Percentiles rank a stretch among this genome's conserved stretches.
These are phyloP conservation scores for Balaenoptera acutorostrata DNA, from an alignment of 2,113 vertebrate genomes.

Conservation along the genomic window DNA sequence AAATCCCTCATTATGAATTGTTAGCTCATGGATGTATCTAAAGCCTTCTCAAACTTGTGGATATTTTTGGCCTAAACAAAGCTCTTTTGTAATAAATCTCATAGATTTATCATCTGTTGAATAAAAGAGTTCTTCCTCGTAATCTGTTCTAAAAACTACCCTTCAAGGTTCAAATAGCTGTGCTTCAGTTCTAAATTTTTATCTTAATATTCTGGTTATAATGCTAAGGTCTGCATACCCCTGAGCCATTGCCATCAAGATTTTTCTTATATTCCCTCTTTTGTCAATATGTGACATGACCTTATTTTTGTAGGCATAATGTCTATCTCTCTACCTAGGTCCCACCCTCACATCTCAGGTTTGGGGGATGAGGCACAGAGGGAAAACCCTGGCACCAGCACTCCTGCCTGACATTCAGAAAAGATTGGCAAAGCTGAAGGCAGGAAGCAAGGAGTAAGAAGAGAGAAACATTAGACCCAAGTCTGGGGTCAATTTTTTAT, in stretches of 20 bases:
- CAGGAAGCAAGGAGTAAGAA: not conserved
- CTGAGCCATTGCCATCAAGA: not conserved
- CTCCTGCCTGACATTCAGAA: not conserved
- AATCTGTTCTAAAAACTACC: not conserved
- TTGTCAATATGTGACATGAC: not conserved
- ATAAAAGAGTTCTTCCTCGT: not conserved
- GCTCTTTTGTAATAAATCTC: not conserved
- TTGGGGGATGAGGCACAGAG: not conserved
- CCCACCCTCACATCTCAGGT: not conserved
- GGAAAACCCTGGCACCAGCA: not conserved
- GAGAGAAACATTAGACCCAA: not conserved
- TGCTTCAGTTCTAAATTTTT: not conserved
- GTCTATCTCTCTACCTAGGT: not conserved
- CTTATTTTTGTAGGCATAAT: not conserved
- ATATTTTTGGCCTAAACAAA: not conserved
- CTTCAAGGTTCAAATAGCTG: not conserved
- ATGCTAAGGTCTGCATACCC: not conserved
- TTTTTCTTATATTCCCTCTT: not conserved
- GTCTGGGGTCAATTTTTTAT: not conserved
- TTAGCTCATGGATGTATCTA: not conserved
- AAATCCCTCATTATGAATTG: not conserved
- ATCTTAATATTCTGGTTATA: not conserved
- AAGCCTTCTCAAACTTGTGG: not conserved
- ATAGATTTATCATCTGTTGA: not conserved
- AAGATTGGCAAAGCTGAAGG: not conserved